Evolutionary conservation across 2,113 vertebrate genomes (phyloP), one percentile per base, ranked within the genome.

Genomic region (Xiphorhynchus elegans): DNA sequence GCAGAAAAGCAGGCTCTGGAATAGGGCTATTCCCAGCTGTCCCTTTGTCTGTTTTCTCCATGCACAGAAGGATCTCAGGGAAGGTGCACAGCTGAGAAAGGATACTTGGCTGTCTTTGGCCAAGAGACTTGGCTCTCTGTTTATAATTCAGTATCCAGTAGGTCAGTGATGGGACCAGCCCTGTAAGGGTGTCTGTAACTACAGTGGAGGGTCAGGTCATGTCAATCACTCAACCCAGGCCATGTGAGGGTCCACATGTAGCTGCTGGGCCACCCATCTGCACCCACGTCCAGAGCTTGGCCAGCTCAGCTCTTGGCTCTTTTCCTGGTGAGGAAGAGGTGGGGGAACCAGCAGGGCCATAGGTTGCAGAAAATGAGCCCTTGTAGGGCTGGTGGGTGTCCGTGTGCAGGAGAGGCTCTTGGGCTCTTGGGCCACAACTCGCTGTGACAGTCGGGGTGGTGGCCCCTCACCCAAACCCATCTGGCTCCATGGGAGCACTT

Each of bases 211-310:
- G 13, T 59, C 33, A 35, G 23, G 10, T 85, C 26, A 6, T n/a
- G 77, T 70, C 42, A 60, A 1, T 37, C 10, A 5, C 31, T 59
- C 28, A 19, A 20, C 9, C 21, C 11, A 21, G 37, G 35, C 60
- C 13, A 1, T 8, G 16, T 49, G 50, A 37, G 31, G 31, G 2
- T 66, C 46, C 66, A 42, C 28, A 28, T 0, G 0, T 13, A 53
- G 31, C 39, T 66, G 59, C 28, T 39, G 56, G 70, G 66, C 59
- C 19, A 59, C 39, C 44, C 1, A 42, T 42, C 40, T 40, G 40
- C 40, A 40, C 40, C 40, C 40, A 40, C 13, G 40, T 42, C 59
- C 25, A 25, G 56, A 84, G 35, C 39, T 29, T 0, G 17, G 7
- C 24, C 80, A 50, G 26, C 44, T 80, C 40, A 14, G 67, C 58